Evolutionary conservation across 2,113 vertebrate genomes (phyloP), one percentile per base, ranked within the genome.

Genomic region (Brienomyrus brachyistius): DNA sequence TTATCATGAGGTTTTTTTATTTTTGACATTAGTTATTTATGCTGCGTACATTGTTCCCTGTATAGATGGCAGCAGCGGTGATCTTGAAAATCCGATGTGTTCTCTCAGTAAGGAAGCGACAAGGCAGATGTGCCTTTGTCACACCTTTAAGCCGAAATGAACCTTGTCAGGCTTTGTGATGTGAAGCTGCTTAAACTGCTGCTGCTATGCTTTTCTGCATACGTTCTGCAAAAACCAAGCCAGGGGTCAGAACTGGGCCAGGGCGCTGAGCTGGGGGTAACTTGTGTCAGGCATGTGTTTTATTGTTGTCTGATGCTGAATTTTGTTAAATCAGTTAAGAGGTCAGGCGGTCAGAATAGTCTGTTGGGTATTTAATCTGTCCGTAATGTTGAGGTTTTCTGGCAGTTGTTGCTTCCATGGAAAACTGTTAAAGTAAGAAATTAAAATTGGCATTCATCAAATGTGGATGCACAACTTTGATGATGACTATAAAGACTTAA

Each of bases 1-100:
- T 96, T 96, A 96, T 96, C 95, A 96, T 96, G 95, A 96, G 95
- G 95, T 94, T 95, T 94, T 94, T 95, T 95, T 95, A 92, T 95
- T 96, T 96, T 96, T 96, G 96, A 96, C 95, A 96, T 95, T 94
- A 88, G 93, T 94, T 95, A 94, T 96, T 96, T 95, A 93, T 94
- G 94, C 93, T 94, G 35, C 15, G 17, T 43, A 19, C 10, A 80
- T 80, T 43, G 70, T 77, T 77, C 35, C 31, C 27, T 40, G 74
- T 35, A 43, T 40, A 43, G 31, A 43, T 15, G 27, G 35, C 35
- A 77, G 35, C 35, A 40, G 31, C 9, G 35, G 74, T 27, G 82
- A 85, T 45, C 82, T 85, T 50, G 77, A 21, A 47, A 83, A 62
- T 62, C 19, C 21, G 80, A 85, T 45, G 43, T 0, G 4, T 86